Conservation (phyloP, 2,888 invertebrate genomes). For the Shargacucullia verbasci region DNA sequence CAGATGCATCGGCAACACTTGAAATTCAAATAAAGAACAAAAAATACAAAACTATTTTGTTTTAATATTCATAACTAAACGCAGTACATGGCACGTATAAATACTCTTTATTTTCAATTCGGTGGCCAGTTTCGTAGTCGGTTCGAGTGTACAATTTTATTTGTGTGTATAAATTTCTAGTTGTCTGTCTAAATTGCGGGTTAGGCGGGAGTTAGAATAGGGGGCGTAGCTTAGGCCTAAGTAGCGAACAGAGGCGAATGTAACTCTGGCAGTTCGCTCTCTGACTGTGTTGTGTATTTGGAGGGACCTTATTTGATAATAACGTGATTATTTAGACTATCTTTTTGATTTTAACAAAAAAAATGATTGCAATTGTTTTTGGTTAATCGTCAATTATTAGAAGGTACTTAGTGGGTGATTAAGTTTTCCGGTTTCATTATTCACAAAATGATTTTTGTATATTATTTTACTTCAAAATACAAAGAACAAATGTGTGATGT, state of each 20-base stretch:
- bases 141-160: conserved; percentile 73
- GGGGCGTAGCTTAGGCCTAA: conserved; percentile 73
- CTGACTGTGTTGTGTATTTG: conserved; percentile 52
- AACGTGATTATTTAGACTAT: background rate
- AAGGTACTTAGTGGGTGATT: too few species aligned
- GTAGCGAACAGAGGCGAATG: conserved; percentile 27
- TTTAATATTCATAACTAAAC: conserved; percentile 37
- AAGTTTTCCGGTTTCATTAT: too few species aligned
- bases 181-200: conserved; percentile 73
- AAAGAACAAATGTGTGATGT: too few species aligned
- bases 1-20: too few species aligned
- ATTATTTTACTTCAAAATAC: too few species aligned
- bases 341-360: too few species aligned
- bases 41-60: background rate
- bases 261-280: conserved; percentile 34
- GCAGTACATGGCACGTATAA: conserved; percentile 22
- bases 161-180: conserved; percentile 69
- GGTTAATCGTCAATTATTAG: too few species aligned
- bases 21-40: background rate
- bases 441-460: too few species aligned
- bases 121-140: conserved; percentile 78
- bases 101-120: conserved; percentile 61
- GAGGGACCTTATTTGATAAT: conserved; percentile 38
- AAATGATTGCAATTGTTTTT: background rate
- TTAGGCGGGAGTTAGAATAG: conserved; percentile 68